phyloP scores from a whole-genome alignment of 2,797 vertebrate genomes.

The Enteromius radiatus region DNA sequence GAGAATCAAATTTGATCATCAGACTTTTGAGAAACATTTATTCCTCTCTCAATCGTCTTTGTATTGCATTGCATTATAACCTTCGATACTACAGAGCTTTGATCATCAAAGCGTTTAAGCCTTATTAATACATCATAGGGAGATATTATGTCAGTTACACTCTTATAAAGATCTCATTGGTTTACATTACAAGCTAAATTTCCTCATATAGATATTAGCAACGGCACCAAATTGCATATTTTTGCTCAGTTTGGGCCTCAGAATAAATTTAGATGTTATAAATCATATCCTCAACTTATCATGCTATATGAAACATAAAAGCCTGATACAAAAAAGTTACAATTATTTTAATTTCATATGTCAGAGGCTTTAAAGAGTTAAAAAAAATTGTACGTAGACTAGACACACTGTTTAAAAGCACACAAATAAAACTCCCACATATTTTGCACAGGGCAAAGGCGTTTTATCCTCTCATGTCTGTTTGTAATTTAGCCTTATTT shows the following conservation, averaged over 20 bases:
- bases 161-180: not conserved
- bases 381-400: not conserved
- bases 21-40: no score
- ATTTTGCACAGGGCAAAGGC: not conserved
- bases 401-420: not conserved
- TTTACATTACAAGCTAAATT: not conserved
- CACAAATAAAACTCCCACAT: not conserved
- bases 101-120: not conserved
- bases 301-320: not conserved
- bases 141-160: not conserved
- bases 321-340: not conserved
- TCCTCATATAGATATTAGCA: not conserved
- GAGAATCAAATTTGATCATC: no score
- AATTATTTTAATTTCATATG: not conserved
- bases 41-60: not conserved
- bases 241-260: not conserved
- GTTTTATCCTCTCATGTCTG: conserved; percentile 12
- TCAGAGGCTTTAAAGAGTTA: not conserved
- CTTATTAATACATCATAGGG: not conserved
- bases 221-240: not conserved
- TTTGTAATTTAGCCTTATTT: conserved; percentile 25
- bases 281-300: not conserved
- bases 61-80: not conserved
- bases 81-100: not conserved
- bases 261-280: not conserved